Base-by-base conservation (phyloP, 1,140 invertebrate genomes). In the Venturia canescens region DNA sequence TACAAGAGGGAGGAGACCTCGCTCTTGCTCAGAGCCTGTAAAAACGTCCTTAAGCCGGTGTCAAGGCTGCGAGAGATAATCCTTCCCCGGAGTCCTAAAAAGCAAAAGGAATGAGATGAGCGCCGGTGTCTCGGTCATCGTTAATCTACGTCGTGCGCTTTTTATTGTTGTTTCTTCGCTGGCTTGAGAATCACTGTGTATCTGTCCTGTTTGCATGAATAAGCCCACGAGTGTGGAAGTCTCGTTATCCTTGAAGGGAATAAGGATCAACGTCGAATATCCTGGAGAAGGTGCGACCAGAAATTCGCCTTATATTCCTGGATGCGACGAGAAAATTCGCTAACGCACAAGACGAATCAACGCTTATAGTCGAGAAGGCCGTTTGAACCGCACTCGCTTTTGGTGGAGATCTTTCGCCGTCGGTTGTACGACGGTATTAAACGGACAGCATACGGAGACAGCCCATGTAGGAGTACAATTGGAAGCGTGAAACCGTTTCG, bases 41-140 rank as follows among this genome's bases (percentile, higher is more conserved):
- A 29, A 74, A 57, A n/a, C 34, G 31, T 76, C 29, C 66, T 60
- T 76, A 76, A 76, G 50, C 53, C 53, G 29, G 5, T 53, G 50
- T 76, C 53, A 60, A 60, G 74, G 74, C 38, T 63, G 60, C n/a
- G 18, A 13, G 34, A 74, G 53, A 63, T 76, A 76, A 76, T 76
- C 74, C 74, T 34, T 31, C 53, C 60, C 31, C 29, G 50, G 60
- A 21, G 27, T 76, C 18, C 74, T 76, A 76, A 76, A 57, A 76
- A 15, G 66, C 66, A 13, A 31, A 27, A 63, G 50, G 60, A 34
- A 53, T 53, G 13, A 44, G 72, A n/a, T 50, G 29, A 44, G 53
- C 38, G 74, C 23, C 74, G 38, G 74, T 9, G 57, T 69, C n/a
- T 18, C 27, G 5, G 21, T 31, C 16, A 69, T 69, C 66, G 66